Conservation (phyloP, 2,113 vertebrate genomes). For the Silurus asotus region DNA sequence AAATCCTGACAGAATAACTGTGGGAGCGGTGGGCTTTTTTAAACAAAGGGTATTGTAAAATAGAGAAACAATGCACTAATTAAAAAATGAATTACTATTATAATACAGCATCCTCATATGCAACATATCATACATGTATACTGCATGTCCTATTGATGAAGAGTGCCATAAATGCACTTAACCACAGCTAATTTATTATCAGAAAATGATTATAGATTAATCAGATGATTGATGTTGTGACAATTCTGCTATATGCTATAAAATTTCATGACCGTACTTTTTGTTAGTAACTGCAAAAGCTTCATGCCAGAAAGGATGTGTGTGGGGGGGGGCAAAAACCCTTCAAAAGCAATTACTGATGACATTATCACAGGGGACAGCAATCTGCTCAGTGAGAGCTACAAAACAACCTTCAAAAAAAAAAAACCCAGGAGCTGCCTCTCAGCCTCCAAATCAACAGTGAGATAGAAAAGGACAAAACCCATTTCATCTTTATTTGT, state of each 20-base stretch:
- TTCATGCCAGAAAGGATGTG: background rate
- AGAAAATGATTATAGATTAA: background rate
- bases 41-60: background rate
- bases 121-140: background rate
- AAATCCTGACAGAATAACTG: background rate
- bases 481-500: conserved; percentile 43
- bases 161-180: background rate
- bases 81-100: background rate
- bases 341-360: conserved; percentile 47
- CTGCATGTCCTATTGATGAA: background rate
- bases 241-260: background rate
- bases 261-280: background rate
- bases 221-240: background rate
- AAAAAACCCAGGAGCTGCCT: conserved; percentile 1
- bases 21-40: background rate
- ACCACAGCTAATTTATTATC: background rate
- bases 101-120: background rate
- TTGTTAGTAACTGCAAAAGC: background rate
- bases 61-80: background rate
- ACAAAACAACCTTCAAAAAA: conserved; percentile 38
- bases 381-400: conserved; percentile 29
- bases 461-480: conserved; percentile 39
- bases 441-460: conserved; percentile 15
- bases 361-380: conserved; percentile 44
- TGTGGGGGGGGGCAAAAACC: conserved; percentile 13